Evolutionary conservation across 2,797 vertebrate genomes (phyloP), one percentile per base, ranked within the genome.

Genomic region (Macropodus opercularis): DNA sequence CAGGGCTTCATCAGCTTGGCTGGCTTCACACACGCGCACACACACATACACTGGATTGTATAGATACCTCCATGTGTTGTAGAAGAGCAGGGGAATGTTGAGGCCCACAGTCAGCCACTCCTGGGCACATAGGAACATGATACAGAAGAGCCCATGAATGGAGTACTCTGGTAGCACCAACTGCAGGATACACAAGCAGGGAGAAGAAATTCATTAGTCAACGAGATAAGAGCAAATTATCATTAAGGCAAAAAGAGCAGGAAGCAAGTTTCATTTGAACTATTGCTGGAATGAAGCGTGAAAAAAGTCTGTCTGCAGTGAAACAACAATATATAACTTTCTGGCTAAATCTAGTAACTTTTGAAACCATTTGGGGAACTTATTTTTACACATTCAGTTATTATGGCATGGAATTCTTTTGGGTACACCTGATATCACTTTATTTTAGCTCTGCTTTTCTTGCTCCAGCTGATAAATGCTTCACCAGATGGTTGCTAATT

Each of bases 121-220:
- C 50, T 97, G 96, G 12, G 96, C 96, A 6, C 97, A 99, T 59
- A 99, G 90, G 91, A 99, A 99, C 97, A 99, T 99, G 78, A 98
- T 93, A 76, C 97, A 99, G 92, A 99, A 99, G 70, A 99, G 95
- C 51, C 94, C 95, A 79, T 99, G 97, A 89, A 98, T 98, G 64
- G 96, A 98, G 73, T 98, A 99, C 66, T 99, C 96, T 0, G 97
- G 96, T 67, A 98, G 90, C 88, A 99, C 96, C 91, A 98, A 87
- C 97, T 99, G 51, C 15, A 21, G 42, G n/a, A 55, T 11, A 63
- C 36, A 69, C 22, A 54, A 2, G 13, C 36, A 63, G 39, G 12
- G 24, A 15, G 43, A 41, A 13, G 47, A 46, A 13, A 17, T 32
- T 26, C 38, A 48, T 47, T 52, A 56, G 51, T 59, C 51, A 65